A percentile compares a stretch with the other conserved stretches of the same genome.
phyloP scores from a whole-genome alignment of 2,888 invertebrate genomes.

The Anoplius nigerrimus region DNA sequence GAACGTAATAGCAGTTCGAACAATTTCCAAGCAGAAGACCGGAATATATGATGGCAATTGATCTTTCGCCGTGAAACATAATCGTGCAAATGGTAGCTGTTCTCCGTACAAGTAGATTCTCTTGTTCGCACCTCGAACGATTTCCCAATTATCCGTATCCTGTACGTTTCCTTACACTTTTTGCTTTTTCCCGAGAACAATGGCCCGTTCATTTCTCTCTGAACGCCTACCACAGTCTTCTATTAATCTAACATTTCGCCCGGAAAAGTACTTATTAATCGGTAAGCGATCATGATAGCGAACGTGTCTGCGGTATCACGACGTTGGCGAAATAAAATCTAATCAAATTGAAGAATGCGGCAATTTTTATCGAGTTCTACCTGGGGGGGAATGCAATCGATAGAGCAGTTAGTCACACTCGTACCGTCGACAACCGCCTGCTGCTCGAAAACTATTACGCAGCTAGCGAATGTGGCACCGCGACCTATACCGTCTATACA shows the following conservation, averaged over 20 bases:
- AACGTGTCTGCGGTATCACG: no score
- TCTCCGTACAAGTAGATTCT: slow-evolving; percentile 35
- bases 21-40: not conserved
- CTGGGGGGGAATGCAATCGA: no score
- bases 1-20: no score
- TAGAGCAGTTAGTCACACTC: no score
- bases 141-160: slow-evolving; percentile 39
- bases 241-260: no score
- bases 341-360: no score
- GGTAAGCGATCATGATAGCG: no score
- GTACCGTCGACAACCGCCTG: not conserved
- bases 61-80: not conserved
- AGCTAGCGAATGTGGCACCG: slow-evolving; percentile 13
- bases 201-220: slow-evolving; percentile 9
- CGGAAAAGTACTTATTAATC: no score
- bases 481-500: not conserved
- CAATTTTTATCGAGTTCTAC: no score
- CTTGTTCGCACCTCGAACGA: slow-evolving; percentile 41
- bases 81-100: slow-evolving; percentile 36
- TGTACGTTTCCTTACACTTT: not conserved
- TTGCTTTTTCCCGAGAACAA: slow-evolving; percentile 35
- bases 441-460: not conserved
- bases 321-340: no score
- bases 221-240: not conserved
- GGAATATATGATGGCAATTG: not conserved